phyloP scores from a whole-genome alignment of 1,140 invertebrate genomes.

The Macrocentrus cingulum region DNA sequence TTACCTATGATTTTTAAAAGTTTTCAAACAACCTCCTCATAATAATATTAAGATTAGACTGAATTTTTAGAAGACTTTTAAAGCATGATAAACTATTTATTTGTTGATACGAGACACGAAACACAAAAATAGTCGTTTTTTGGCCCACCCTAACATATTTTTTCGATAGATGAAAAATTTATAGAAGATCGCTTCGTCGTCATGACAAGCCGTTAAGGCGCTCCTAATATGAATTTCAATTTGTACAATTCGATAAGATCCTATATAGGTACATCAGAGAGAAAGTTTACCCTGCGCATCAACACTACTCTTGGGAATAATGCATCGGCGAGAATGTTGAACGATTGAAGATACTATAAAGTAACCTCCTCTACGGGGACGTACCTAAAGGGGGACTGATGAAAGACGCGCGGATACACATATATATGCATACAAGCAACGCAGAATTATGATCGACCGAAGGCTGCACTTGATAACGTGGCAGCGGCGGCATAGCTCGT shows the following conservation, averaged over 20 bases:
- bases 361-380: no score
- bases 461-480: constrained; percentile 6
- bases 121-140: no score
- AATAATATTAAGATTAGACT: no score
- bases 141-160: no score
- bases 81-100: no score
- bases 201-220: constrained; percentile 6
- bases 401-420: no score
- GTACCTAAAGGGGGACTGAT: neutral
- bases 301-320: constrained; percentile 22
- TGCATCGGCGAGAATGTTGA: constrained; percentile 16
- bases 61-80: no score
- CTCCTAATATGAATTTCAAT: constrained; percentile 20
- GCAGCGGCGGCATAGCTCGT: constrained; percentile 17
- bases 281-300: constrained; percentile 18
- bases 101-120: no score
- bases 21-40: no score
- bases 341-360: constrained; percentile 8
- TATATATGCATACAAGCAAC: no score
- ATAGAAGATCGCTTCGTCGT: neutral
- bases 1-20: no score
- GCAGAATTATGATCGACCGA: constrained; percentile 21
- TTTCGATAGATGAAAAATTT: no score
- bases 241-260: constrained; percentile 16
- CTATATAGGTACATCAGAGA: neutral